Conservation (phyloP, 2,888 invertebrate species). For the Conops quadrifasciatus region DNA sequence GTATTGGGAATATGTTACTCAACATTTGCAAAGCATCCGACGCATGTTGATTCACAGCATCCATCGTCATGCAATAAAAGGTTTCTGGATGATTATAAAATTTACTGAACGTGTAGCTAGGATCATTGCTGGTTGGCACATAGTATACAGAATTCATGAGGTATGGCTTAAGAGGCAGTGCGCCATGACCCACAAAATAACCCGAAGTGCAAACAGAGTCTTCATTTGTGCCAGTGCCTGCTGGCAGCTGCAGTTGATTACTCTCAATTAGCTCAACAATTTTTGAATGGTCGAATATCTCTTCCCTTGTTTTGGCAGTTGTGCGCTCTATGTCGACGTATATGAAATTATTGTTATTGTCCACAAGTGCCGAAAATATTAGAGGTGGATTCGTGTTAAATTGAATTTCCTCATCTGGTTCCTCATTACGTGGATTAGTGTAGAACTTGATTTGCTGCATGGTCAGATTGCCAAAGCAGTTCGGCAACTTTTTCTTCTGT, state of each 20-base stretch:
- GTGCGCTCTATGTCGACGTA: conserved; percentile 58
- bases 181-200: conserved; percentile 56
- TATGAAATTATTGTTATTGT: conserved; percentile 59
- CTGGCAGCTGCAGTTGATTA: conserved; percentile 44
- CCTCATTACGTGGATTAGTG: conserved; percentile 49
- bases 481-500: conserved; percentile 55
- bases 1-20: conserved; percentile 60
- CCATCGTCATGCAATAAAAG: conserved; percentile 49
- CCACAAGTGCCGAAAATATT: conserved; percentile 59
- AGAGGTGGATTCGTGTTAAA: conserved; percentile 53
- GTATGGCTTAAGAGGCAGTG: conserved; percentile 57
- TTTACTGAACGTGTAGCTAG: conserved; percentile 43
- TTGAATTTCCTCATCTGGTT: conserved; percentile 44
- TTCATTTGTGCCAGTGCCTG: neutral
- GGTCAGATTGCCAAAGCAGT: conserved; percentile 59
- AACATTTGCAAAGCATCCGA: conserved; percentile 57
- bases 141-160: conserved; percentile 53
- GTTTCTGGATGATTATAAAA: conserved; percentile 43
- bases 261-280: conserved; percentile 55
- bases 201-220: conserved; percentile 39
- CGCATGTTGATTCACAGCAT: conserved; percentile 51
- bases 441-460: conserved; percentile 61
- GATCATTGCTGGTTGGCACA: conserved; percentile 44
- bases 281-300: conserved; percentile 58
- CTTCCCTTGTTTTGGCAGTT: conserved; percentile 52